Evolutionary conservation across 2,797 vertebrate genomes (phyloP), one percentile per base, ranked within the genome.

Genomic region (Sphenopsis melanotis): DNA sequence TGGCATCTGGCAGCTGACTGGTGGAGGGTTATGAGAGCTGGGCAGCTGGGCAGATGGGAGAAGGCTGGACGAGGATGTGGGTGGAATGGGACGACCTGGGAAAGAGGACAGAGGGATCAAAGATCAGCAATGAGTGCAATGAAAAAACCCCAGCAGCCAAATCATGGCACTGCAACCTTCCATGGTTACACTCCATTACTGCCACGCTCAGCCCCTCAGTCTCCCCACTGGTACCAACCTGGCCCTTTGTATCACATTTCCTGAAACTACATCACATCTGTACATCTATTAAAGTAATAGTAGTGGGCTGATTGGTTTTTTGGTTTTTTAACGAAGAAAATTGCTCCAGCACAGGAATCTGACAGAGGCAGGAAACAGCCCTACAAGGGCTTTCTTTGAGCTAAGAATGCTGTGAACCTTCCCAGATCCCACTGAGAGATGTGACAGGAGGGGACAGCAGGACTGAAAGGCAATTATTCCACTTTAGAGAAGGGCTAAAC

Each of bases 11-110:
- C 99, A 99, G 96, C 98, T 99, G 93, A 99, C 99, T 23, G 99
- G 98, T 97, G 98, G 98, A 96, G 99, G 99, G 98, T 98, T 99
- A 98, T 98, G 99, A 90, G 98, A 98, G 97, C 98, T 98, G 95
- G 99, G 99, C 95, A 98, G 98, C 93, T 99, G 99, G 92, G 99
- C 99, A 95, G 99, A 99, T 98, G 98, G 98, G 94, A 98, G 98
- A 83, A 99, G 99, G 98, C 99, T 98, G 96, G 99, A 99, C 97
- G 99, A 99, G 95, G 99, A 99, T 98, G 99, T 99, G 97, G 99
- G 99, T 98, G 99, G 99, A 97, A 99, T 98, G 98, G 99, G 99
- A 97, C 99, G 99, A 99, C 99, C 99, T 99, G 98, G 97, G 98
- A 98, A 96, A 98, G 96, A 98, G 98, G 98, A 98, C 97, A 98